phyloP scores from a whole-genome alignment of 2,888 invertebrate genomes.

The Ornithoptera priamus region DNA sequence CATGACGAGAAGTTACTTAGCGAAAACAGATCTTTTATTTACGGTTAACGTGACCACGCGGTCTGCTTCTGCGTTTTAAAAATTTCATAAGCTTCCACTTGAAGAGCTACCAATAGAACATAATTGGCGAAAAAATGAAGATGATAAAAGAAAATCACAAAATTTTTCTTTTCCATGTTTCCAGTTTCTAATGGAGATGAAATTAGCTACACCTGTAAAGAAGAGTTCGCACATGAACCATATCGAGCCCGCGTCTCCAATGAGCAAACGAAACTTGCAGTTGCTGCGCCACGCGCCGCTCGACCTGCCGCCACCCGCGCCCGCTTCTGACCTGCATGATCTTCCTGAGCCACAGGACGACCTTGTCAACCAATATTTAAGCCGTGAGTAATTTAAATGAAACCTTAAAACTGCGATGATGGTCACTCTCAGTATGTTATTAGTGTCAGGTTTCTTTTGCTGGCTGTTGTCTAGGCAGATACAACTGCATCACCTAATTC shows the following conservation, averaged over 20 bases:
- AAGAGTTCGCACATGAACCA: constrained; percentile 44
- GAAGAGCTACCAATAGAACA: no score
- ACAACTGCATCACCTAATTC: no score
- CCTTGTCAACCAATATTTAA: constrained; percentile 48
- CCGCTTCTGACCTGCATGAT: constrained; percentile 19
- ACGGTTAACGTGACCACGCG: no score
- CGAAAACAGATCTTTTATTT: not conserved
- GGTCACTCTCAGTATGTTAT: no score
- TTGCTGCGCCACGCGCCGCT: constrained; percentile 65
- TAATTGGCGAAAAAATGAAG: no score
- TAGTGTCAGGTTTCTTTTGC: no score
- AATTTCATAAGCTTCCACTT: no score
- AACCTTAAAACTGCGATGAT: not conserved
- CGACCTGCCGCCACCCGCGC: constrained; percentile 47
- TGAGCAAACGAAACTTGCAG: constrained; percentile 76
- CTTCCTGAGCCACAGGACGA: constrained; percentile 57
- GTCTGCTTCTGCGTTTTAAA: no score
- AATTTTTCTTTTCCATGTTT: not conserved
- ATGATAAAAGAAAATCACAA: not conserved
- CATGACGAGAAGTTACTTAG: no score
- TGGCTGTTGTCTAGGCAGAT: no score
- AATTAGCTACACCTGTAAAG: constrained; percentile 53
- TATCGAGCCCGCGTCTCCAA: constrained; percentile 62
- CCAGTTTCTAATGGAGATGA: constrained; percentile 59
- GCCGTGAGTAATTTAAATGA: constrained; percentile 13